These are phyloP conservation scores for Eulimnadia texana DNA, from an alignment of 1,140 invertebrate genomes.

Conservation along the genomic window DNA sequence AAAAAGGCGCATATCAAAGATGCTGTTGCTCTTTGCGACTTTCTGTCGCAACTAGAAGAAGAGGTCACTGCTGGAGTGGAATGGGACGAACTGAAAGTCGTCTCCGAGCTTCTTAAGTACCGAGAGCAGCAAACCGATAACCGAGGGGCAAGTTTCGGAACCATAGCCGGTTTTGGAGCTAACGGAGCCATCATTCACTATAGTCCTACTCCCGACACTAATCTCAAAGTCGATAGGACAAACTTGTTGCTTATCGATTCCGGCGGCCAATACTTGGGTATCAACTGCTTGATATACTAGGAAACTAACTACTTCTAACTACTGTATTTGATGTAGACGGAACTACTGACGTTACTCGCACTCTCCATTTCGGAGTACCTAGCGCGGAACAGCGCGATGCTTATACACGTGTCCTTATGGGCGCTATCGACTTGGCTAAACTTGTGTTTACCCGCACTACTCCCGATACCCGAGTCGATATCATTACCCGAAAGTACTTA, in stretches of 20 bases:
- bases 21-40: conserved; percentile 80
- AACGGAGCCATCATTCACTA: conserved; percentile 89
- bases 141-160: conserved; percentile 63
- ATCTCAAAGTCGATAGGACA: conserved; percentile 46
- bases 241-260: conserved; percentile 42
- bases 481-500: conserved; percentile 55
- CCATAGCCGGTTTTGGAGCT: conserved; percentile 74
- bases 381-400: conserved; percentile 37
- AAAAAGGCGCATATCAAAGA: conserved; percentile 63
- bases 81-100: conserved; percentile 54
- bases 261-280: conserved; percentile 38
- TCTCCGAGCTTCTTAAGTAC: conserved; percentile 44
- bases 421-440: conserved; percentile 33
- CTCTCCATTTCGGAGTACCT: conserved; percentile 40
- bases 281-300: too few relatives aligned
- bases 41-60: conserved; percentile 70
- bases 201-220: conserved; percentile 54
- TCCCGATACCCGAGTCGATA: conserved; percentile 41
- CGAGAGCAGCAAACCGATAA: conserved; percentile 50
- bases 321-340: conserved; percentile 30
- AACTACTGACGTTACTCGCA: conserved; percentile 48
- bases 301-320: too few relatives aligned
- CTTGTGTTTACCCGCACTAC: conserved; percentile 35
- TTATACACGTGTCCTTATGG: conserved; percentile 47
- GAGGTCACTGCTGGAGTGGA: conserved; percentile 29